Evolutionary conservation across 2,797 vertebrate species (phyloP).

Genomic region (Bucorvus abyssinicus): DNA sequence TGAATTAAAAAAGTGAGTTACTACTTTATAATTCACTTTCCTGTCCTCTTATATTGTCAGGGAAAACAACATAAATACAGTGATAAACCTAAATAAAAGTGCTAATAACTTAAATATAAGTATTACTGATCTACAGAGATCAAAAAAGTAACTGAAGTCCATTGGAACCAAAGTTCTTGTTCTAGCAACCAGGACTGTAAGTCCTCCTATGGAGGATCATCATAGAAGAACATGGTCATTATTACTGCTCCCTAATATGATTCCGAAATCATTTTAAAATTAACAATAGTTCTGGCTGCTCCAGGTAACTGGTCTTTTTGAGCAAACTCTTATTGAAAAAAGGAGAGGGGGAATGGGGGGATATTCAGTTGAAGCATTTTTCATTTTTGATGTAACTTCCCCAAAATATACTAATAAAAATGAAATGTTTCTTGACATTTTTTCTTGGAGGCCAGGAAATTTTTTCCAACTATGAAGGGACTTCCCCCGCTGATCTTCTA

Average conservation of each 20-base stretch:
- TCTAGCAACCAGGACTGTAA: neutral
- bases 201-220: neutral
- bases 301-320: neutral
- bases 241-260: neutral
- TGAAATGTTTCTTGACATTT: neutral
- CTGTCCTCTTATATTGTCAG: neutral
- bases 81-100: neutral
- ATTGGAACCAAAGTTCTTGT: neutral
- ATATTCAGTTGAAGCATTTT: neutral
- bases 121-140: neutral
- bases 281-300: neutral
- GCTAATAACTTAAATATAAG: neutral
- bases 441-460: neutral
- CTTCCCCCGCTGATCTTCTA: neutral
- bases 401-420: neutral
- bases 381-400: neutral
- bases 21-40: neutral
- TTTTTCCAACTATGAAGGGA: neutral
- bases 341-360: accelerated
- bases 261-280: neutral
- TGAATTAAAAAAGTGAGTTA: neutral
- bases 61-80: neutral
- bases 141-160: neutral
- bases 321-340: neutral
- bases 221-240: neutral